A percentile compares a stretch with the other conserved stretches of the same genome.
These are phyloP conservation scores for Uropsilus gracilis DNA, from an alignment of 2,113 vertebrate genomes.

Conservation along the genomic window DNA sequence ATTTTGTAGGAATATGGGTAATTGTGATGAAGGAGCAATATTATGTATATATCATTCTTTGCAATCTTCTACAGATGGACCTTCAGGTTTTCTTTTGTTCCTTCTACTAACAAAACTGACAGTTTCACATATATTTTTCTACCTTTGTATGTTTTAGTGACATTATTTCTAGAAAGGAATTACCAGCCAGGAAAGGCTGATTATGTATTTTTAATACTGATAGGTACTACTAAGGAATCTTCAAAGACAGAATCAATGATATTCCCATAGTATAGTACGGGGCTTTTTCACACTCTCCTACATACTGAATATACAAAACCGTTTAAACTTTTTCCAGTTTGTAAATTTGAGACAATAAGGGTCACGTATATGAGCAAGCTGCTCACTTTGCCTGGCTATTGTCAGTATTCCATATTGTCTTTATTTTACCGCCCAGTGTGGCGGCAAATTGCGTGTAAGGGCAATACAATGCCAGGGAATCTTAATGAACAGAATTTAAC, in stretches of 20 bases:
- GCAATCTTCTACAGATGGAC: not conserved
- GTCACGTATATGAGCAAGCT: not conserved
- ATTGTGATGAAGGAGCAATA: not conserved
- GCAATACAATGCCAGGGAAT: not conserved
- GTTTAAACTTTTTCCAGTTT: not conserved
- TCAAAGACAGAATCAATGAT: not conserved
- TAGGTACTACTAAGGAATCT: not conserved
- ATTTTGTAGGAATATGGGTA: not conserved
- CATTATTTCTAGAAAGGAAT: conserved; percentile 10
- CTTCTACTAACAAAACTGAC: not conserved
- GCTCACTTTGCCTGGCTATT: not conserved
- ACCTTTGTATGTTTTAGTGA: not conserved
- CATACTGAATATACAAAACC: not conserved
- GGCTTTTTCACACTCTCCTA: not conserved
- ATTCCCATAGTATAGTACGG: not conserved
- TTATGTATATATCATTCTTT: not conserved
- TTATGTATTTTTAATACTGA: not conserved
- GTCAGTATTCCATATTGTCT: not conserved
- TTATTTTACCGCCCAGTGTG: not conserved
- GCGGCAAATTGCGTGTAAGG: not conserved
- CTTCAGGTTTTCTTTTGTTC: not conserved
- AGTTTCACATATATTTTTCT: not conserved
- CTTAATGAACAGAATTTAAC: not conserved
- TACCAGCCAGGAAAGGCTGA: not conserved
- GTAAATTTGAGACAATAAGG: not conserved